Evolutionary conservation across 2,113 vertebrate genomes (phyloP).

Genomic region (Carollia perspicillata): DNA sequence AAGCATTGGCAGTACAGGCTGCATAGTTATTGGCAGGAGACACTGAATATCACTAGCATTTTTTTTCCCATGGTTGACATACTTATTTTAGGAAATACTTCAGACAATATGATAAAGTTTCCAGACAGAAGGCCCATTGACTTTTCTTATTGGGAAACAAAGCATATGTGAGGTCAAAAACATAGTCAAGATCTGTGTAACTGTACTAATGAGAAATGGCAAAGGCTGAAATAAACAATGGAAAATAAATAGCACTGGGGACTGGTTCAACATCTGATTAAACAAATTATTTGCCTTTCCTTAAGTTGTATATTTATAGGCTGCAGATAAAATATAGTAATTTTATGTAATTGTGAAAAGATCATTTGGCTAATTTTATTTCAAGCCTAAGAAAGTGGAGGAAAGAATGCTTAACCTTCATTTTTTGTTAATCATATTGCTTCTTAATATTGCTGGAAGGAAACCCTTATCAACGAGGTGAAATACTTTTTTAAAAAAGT

Average conservation of each 20-base stretch:
- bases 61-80: constrained; percentile 39
- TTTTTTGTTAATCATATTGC: background rate
- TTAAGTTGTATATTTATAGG: constrained; percentile 14
- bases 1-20: background rate
- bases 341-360: constrained; percentile 10
- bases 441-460: constrained; percentile 37
- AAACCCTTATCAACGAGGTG: background rate
- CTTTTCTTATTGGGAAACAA: constrained; percentile 48
- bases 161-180: constrained; percentile 40
- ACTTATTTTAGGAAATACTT: constrained; percentile 56
- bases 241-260: constrained; percentile 50
- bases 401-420: constrained; percentile 50
- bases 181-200: constrained; percentile 20
- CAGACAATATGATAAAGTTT: constrained; percentile 47
- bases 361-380: constrained; percentile 47
- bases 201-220: constrained; percentile 49
- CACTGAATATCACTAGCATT: background rate
- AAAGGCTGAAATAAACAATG: constrained; percentile 38
- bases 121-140: constrained; percentile 24
- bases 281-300: constrained; percentile 45
- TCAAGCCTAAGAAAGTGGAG: constrained; percentile 21
- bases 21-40: constrained; percentile 43
- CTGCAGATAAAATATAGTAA: constrained; percentile 42
- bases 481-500: background rate
- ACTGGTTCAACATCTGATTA: background rate